Percentiles rank a stretch among this genome's conserved stretches.
Evolutionary conservation across 2,888 invertebrate species (phyloP).

Genomic region (Drosophila pseudotalamancana): DNA sequence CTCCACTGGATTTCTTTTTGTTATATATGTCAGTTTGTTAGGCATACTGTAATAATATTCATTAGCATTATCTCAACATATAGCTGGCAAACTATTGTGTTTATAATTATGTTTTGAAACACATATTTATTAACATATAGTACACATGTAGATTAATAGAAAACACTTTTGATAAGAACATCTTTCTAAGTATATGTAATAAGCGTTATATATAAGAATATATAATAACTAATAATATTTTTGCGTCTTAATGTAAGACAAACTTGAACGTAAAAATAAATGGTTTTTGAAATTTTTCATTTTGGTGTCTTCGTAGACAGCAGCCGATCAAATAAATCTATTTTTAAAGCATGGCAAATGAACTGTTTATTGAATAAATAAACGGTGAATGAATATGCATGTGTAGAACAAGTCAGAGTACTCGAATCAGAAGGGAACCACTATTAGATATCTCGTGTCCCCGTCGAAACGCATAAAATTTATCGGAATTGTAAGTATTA

Average conservation of each 20-base stretch:
- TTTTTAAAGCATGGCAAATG: slow-evolving; percentile 40
- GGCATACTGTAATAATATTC: too few species aligned
- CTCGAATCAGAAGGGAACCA: too few species aligned
- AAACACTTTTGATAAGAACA: neutral
- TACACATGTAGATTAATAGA: neutral
- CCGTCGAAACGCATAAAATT: neutral
- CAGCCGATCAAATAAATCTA: slow-evolving; percentile 26
- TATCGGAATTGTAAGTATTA: too few species aligned
- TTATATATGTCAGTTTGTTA: too few species aligned
- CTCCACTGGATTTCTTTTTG: too few species aligned
- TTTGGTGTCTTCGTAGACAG: slow-evolving; percentile 3
- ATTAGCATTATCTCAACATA: too few species aligned
- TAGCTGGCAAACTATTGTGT: too few species aligned
- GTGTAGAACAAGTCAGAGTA: neutral
- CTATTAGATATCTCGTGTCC: too few species aligned
- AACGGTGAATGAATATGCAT: neutral
- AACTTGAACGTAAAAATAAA: slow-evolving; percentile 14
- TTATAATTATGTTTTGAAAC: neutral
- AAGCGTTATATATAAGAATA: neutral
- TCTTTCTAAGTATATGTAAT: neutral
- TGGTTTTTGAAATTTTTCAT: slow-evolving; percentile 10
- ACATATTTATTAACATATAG: neutral
- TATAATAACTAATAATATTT: too few species aligned
- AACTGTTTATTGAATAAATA: slow-evolving; percentile 24
- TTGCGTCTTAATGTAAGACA: slow-evolving; percentile 26